Evolutionary conservation across 2,113 vertebrate genomes (phyloP), one percentile per base, ranked within the genome.

Genomic region (Callopanchax toddi): DNA sequence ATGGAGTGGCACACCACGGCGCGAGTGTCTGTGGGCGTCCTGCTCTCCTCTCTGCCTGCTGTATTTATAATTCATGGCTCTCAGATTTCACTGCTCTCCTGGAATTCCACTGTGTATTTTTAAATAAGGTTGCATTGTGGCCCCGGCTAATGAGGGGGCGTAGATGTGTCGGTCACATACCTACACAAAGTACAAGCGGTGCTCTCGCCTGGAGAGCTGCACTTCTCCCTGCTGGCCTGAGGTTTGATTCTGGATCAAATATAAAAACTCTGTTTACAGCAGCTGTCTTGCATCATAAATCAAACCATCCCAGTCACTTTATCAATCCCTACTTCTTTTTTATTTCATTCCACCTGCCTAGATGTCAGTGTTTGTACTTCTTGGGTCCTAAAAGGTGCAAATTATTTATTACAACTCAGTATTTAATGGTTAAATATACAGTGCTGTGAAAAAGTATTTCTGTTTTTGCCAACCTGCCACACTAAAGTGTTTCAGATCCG

Each of bases 41-140:
- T 55, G 62, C 71, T 70, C 74, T 78, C 56, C 67, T 69, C 65
- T 69, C 72, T 26, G 60, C 56, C 76, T 79, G 71, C 74, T 84
- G 51, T 73, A 83, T 87, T 82, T 82, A 86, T 85, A 81, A 86
- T 89, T 86, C 66, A 85, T 77, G 76, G 60, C 48, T 81, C 84
- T 86, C 78, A 56, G 61, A 79, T 85, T 89, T 85, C 81, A 75
- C 78, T 23, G 81, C 81, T 76, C 74, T 76, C 39, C 74, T 77
- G 80, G 69, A 85, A 85, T 79, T 71, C 82, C 65, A 16, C 81
- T 67, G 78, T 78, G 84, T 87, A 71, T 84, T 82, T 89, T 82
- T 84, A 82, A 84, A 75, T 84, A 82, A 84, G 76, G 71, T 70
- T 69, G 70, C 70, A 79, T 83, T 63, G 76, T 81, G 42, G 58